Conservation (phyloP, 2,797 vertebrate genomes). For the Acrossocheilus wenchowensis region DNA sequence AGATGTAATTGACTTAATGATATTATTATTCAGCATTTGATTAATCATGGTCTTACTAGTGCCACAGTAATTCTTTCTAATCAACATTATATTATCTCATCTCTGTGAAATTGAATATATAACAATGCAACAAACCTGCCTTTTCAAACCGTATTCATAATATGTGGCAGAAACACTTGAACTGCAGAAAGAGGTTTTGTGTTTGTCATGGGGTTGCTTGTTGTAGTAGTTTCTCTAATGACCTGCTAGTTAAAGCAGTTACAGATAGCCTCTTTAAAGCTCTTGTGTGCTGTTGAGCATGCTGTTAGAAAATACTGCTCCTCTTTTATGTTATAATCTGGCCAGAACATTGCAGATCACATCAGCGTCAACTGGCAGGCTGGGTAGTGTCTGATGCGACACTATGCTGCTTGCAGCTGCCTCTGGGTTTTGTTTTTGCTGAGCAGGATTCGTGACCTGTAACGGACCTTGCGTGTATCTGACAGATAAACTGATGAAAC, state of each 20-base stretch:
- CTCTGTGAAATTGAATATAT: conserved; percentile 2
- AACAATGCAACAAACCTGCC: neutral
- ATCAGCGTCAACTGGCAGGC: conserved; percentile 8
- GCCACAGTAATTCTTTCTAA: conserved; percentile 23
- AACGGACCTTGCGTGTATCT: conserved; percentile 13
- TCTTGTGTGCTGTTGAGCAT: conserved; percentile 21
- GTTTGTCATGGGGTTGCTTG: conserved; percentile 36
- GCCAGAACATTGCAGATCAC: neutral
- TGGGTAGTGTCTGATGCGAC: neutral
- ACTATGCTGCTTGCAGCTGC: conserved; percentile 3
- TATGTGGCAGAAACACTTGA: conserved; percentile 27
- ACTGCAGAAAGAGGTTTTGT: conserved; percentile 10
- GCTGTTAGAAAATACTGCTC: neutral
- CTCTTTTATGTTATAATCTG: conserved; percentile 29
- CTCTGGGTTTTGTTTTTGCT: neutral
- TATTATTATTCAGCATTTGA: conserved; percentile 9
- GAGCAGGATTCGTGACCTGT: neutral
- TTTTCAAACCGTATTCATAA: conserved; percentile 12
- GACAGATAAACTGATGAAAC: conserved; percentile 48
- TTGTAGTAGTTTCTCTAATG: conserved; percentile 25
- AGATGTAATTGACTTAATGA: neutral
- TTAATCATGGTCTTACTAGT: neutral
- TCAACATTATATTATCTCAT: conserved; percentile 19
- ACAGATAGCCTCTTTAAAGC: conserved; percentile 35
- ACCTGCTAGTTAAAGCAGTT: conserved; percentile 24